A percentile compares a stretch with the other conserved stretches of the same genome.
These are phyloP conservation scores for Heterochromis multidens DNA, from an alignment of 2,113 vertebrate species.

Conservation along the genomic window DNA sequence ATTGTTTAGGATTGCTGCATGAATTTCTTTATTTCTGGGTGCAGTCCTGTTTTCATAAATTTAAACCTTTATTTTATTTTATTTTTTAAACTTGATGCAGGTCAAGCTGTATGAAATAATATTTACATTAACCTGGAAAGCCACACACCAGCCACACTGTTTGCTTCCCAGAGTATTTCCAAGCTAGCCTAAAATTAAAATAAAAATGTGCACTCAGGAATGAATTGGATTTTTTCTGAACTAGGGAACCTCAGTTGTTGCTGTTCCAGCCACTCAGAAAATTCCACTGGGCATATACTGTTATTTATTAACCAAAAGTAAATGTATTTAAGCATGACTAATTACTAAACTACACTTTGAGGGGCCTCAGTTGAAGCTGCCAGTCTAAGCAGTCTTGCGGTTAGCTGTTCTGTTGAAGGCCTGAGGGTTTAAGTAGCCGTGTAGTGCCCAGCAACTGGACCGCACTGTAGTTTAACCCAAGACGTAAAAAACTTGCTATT, in stretches of 20 bases:
- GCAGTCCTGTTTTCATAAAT: background rate
- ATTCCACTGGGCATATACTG: background rate
- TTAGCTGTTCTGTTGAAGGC: constrained; percentile 17
- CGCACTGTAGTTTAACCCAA: constrained; percentile 13
- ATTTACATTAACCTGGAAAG: background rate
- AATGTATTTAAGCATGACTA: constrained; percentile 26
- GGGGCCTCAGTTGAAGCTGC: background rate
- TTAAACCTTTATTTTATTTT: background rate
- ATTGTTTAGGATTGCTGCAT: background rate
- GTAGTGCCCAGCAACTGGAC: constrained; percentile 23
- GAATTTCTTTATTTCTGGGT: background rate
- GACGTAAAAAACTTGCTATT: constrained; percentile 54
- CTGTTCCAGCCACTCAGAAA: background rate
- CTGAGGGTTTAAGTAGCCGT: constrained; percentile 28
- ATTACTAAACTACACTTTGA: background rate
- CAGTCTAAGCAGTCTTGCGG: constrained; percentile 37
- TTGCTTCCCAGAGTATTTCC: background rate
- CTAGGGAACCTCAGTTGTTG: fast-evolving
- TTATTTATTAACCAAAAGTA: constrained; percentile 15
- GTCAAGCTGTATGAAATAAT: background rate
- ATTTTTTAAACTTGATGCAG: background rate
- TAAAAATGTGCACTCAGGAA: background rate
- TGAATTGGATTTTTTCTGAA: background rate
- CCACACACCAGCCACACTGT: background rate
- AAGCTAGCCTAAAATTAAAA: background rate